Evolutionary conservation across 2,888 invertebrate species (phyloP).

Genomic region (Ctenicera cuprea): DNA sequence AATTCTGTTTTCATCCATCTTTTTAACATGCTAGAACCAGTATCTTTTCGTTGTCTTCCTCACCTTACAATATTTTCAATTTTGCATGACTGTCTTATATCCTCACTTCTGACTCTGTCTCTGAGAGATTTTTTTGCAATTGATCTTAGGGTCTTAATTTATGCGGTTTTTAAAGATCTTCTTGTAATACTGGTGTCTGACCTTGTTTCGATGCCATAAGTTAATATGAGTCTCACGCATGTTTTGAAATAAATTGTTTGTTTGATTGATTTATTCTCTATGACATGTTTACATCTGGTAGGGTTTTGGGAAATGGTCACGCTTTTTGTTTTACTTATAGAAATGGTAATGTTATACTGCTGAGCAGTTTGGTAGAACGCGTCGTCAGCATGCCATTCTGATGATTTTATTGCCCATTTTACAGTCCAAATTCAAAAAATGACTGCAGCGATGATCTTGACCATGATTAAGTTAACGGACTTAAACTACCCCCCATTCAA

Average conservation of each 20-base stretch:
- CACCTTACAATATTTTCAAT: not conserved
- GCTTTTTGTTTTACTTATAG: too few relatives aligned
- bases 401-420: too few relatives aligned
- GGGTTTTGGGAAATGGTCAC: too few relatives aligned
- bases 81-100: not conserved
- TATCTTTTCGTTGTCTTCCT: slow-evolving; percentile 9
- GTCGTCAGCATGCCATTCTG: too few relatives aligned
- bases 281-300: too few relatives aligned
- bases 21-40: not conserved
- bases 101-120: not conserved
- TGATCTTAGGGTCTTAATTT: not conserved
- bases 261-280: too few relatives aligned
- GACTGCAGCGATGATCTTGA: too few relatives aligned
- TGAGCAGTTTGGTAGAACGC: too few relatives aligned
- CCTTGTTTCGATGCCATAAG: not conserved
- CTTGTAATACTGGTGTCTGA: not conserved
- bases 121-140: not conserved
- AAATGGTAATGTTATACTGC: too few relatives aligned
- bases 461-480: too few relatives aligned
- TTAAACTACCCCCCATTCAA: too few relatives aligned
- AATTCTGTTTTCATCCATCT: not conserved
- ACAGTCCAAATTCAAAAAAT: too few relatives aligned
- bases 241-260: not conserved
- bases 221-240: not conserved
- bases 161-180: not conserved